Evolutionary conservation across 1,140 invertebrate genomes (phyloP), one percentile per base, ranked within the genome.

Genomic region (Glomeris maerens): DNA sequence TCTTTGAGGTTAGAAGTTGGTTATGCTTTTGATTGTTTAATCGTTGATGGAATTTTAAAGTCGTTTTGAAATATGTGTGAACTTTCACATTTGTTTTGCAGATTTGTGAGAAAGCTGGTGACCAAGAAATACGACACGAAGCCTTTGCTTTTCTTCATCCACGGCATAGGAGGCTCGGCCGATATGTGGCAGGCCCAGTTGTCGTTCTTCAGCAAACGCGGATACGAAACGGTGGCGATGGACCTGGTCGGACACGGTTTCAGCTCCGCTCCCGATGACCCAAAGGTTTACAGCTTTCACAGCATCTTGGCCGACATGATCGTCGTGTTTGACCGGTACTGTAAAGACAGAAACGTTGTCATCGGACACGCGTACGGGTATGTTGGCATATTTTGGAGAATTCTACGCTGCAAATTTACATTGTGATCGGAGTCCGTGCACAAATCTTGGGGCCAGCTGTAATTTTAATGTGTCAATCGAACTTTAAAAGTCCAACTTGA

Each of bases 211-310:
- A 64, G 70, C 1, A 64, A 62, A 28, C 64, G 70, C 47, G 79
- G 78, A 0, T 80, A 76, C 65, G 78, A 81, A 57, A 74, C 81
- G 44, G 65, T 82, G 36, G 79, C 78, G 0, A 76, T 78, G 2
- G 81, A 84, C 60, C 66, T 84, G 59, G 64, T 84, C 21, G 80
- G 81, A 1, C 81, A 84, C 64, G 81, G 81, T 1, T 71, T 77
- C 52, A 83, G 80, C 55, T 74, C 74, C 40, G 72, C 77, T 20
- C 78, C 80, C 7, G 62, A 70, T 53, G 66, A 73, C 28, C 55
- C 65, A 3, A 67, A 64, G 28, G 72, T 74, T 45, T 84, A 84
- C 62, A 72, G 71, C 23, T 83, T 84, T 59, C 64, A 69, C 42
- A 76, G 76, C 56, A 67, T 83, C 25, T 62, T 79, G 20, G 66